Evolutionary conservation across 2,113 vertebrate genomes (phyloP).

Genomic region (Pollimyrus isidori): DNA sequence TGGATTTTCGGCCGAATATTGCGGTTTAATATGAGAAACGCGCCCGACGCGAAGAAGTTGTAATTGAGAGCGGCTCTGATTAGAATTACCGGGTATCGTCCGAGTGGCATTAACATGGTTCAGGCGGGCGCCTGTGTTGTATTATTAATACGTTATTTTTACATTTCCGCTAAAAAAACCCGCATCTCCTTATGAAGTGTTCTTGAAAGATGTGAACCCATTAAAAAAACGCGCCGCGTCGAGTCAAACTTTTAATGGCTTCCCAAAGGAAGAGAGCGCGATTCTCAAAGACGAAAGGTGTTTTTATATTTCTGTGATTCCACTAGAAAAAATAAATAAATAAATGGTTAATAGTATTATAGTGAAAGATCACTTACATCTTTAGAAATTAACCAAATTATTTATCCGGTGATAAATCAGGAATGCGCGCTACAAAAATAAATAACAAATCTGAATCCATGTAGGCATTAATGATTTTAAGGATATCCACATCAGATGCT

Average conservation of each 20-base stretch:
- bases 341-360: not conserved
- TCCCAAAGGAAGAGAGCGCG: not conserved
- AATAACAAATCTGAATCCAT: not conserved
- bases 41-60: slow-evolving; percentile 50
- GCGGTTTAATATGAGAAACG: slow-evolving; percentile 44
- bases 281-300: not conserved
- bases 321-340: not conserved
- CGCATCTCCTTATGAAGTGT: slow-evolving; percentile 37
- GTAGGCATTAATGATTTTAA: not conserved
- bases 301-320: not conserved
- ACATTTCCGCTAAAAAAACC: slow-evolving; percentile 32
- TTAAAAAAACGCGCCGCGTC: slow-evolving; percentile 8
- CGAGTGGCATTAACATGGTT: slow-evolving; percentile 38
- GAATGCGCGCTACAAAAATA: not conserved
- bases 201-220: slow-evolving; percentile 22
- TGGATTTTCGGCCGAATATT: slow-evolving; percentile 42
- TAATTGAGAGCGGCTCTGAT: slow-evolving; percentile 55
- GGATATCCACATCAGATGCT: not conserved
- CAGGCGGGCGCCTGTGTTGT: slow-evolving; percentile 41
- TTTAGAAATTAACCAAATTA: not conserved
- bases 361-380: not conserved
- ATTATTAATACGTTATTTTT: slow-evolving; percentile 54
- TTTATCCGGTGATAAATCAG: not conserved
- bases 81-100: slow-evolving; percentile 38
- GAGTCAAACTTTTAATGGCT: slow-evolving; percentile 29